phyloP scores from a whole-genome alignment of 2,113 vertebrate species.

The Pangasianodon gigas region DNA sequence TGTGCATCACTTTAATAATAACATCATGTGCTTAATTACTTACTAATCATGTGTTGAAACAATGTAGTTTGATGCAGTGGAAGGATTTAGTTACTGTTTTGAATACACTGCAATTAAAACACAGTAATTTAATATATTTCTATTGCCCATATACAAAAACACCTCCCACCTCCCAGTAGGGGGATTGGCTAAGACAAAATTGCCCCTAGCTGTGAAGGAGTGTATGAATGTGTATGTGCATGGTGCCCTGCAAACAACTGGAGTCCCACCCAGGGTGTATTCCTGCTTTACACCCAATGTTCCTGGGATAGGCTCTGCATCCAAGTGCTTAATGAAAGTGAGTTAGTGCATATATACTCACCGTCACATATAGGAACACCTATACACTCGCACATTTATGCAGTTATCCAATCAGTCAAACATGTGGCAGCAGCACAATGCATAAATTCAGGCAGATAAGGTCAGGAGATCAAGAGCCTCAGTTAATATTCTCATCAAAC shows the following conservation, averaged over 20 bases:
- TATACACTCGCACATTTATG: no score
- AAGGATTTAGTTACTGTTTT: neutral
- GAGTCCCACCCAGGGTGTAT: neutral
- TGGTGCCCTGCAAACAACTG: neutral
- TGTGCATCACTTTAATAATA: neutral
- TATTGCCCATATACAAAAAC: neutral
- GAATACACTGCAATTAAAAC: neutral
- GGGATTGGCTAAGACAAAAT: neutral
- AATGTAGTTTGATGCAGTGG: neutral
- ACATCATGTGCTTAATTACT: neutral
- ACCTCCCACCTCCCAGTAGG: no score
- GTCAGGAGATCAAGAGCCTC: no score
- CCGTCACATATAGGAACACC: no score
- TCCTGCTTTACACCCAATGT: neutral
- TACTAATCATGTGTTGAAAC: neutral
- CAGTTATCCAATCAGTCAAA: no score
- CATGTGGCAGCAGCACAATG: no score
- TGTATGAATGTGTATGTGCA: neutral
- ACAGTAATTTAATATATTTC: neutral
- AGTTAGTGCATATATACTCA: neutral
- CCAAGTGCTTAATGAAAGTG: neutral
- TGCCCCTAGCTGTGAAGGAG: neutral
- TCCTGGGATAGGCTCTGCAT: neutral
- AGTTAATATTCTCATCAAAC: no score
- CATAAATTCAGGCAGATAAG: no score